Evolutionary conservation across 2,888 invertebrate genomes (phyloP), one percentile per base, ranked within the genome.

Genomic region (Bedellia somnulentella): DNA sequence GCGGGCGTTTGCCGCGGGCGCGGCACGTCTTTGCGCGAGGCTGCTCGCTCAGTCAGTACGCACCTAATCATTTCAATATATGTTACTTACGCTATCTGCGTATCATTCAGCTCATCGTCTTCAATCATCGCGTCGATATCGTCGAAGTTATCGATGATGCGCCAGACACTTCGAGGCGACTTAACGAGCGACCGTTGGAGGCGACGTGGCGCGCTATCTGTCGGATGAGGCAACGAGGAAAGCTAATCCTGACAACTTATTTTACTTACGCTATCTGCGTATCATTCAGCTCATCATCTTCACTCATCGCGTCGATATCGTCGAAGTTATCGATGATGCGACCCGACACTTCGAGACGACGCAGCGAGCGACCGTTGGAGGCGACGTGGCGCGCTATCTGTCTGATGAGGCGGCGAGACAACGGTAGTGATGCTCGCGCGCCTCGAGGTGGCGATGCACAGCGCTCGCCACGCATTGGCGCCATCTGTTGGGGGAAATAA

Each of bases 121-220:
- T 73, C 75, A 3, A 67, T 70, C 0, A 44, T 51, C 41, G 57
- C 70, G 15, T 70, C 75, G 13, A 77, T 57, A 38, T 73, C 75
- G 38, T 76, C 76, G 40, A 77, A 76, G 51, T 77, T 77, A 55
- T 76, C 77, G 35, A 77, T 77, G 45, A 77, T 46, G 18, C 75
- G 52, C 77, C 77, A 8, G 75, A 75, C 40, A 77, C 75, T 40
- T 77, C 77, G 1, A 77, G 60, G 11, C 77, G 59, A 5, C 75
- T 57, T 31, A 77, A 54, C n/a, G 75, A 75, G 8, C 76, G 63
- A 5, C 77, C 77, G 36, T 68, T 73, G 40, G 75, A 75, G 11
- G 76, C 76, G 27, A 77, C 76, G 41, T 76, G 75, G 3, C 76
- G 49, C 23, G 76, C 76, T 37, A 77, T 77, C 52, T 77, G 76